Evolutionary conservation across 2,113 vertebrate species (phyloP), one percentile per base, ranked within the genome.

Genomic region (Ameiurus melas): DNA sequence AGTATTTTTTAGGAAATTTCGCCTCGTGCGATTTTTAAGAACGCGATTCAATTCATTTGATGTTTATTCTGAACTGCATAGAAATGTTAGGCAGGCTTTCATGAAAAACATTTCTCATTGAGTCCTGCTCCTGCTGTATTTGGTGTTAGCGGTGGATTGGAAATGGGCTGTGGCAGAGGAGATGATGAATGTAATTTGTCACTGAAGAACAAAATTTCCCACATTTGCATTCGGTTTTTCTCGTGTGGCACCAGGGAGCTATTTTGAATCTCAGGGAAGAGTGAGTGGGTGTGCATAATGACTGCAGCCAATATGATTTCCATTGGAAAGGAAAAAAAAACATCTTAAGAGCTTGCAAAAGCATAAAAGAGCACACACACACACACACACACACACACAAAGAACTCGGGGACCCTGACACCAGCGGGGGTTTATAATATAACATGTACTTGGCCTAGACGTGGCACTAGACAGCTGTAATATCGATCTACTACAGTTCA

Each of bases 101-200:
- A 47, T 27, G 2, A 22, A 6, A 9, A 47, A 8, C 51, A 13
- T 33, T 57, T 55, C 51, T 36, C 4, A 25, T 8, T 7, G 16
- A 43, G 53, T 77, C 27, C 55, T 77, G 71, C 33, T 86, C 55
- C 60, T 14, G 9, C 77, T 39, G 77, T 57, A 55, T 70, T 58
- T 78, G 25, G 78, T 64, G 36, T 66, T 14, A 20, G 14, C 0
- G 78, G 8, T 51, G 57, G 6, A 39, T 62, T 62, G 25, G 71
- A 55, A 60, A 75, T 43, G 83, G 16, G 43, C 83, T 84, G 70
- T 60, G 14, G 84, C 51, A 55, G 60, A 39, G 78, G 53, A 19
- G 78, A 27, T 79, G 75, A 87, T 87, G 64, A 66, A 80, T 87
- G 79, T 87, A 81, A 80, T 81, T 55, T 81, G 77, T 68, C 43